A percentile compares a stretch with the other conserved stretches of the same genome.
These are phyloP conservation scores for Cepphus grylle DNA, from an alignment of 2,113 vertebrate genomes.

Conservation along the genomic window DNA sequence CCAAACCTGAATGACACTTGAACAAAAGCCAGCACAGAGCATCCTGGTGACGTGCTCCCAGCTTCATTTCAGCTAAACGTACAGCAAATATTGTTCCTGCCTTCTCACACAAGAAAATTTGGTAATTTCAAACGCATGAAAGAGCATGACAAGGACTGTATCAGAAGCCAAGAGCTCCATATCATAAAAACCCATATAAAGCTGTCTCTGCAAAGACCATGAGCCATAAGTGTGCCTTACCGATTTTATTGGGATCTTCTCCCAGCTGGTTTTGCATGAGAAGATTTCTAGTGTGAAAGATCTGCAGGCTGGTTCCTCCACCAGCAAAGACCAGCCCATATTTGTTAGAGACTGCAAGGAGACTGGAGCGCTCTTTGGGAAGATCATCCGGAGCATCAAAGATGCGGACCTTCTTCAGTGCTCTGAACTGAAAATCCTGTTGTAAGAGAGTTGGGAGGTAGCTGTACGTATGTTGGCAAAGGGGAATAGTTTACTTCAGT, in stretches of 20 bases:
- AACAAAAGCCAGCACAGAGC: neutral
- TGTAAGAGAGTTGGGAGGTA: neutral
- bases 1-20: neutral
- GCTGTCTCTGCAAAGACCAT: neutral
- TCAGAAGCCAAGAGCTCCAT: neutral
- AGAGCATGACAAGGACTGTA: neutral
- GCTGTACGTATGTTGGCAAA: neutral
- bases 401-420: constrained; percentile 90
- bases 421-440: constrained; percentile 95
- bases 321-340: constrained; percentile 88
- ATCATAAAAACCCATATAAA: neutral
- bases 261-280: constrained; percentile 80
- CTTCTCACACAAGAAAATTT: neutral
- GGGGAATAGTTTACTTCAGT: neutral
- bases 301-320: constrained; percentile 78
- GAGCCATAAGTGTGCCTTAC: constrained; percentile 34
- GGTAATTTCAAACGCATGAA: neutral
- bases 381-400: constrained; percentile 83
- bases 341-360: constrained; percentile 90
- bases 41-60: neutral
- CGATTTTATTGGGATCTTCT: constrained; percentile 86
- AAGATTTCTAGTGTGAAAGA: constrained; percentile 83
- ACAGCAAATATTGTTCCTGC: neutral
- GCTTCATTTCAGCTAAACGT: neutral
- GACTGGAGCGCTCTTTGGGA: constrained; percentile 84